Evolutionary conservation across 2,888 invertebrate genomes (phyloP), one percentile per base, ranked within the genome.

Genomic region (Lithophane semibrunnea): DNA sequence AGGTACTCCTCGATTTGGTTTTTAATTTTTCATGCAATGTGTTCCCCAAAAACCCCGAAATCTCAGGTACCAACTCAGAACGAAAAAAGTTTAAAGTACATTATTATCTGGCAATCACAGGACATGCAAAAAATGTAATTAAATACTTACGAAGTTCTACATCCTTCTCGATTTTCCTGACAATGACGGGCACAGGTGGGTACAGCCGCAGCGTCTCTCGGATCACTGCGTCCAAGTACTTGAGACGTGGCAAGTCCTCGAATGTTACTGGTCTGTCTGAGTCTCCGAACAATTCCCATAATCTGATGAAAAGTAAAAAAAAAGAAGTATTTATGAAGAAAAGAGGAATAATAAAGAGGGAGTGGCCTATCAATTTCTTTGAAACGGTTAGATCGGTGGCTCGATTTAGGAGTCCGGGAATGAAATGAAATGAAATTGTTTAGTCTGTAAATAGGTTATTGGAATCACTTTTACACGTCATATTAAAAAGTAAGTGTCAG

Each of bases 211-310:
- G 56, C 0, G 92, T 85, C 75, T 93, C 93, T 52, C 88, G 89
- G 52, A 93, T 73, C 4, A 92, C 92, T 0, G 90, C 89, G 3
- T 93, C 93, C 44, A 92, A 65, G 71, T 92, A 93, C 70, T 90
- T 88, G 0, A 92, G 84, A 3, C 79, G 88, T 10, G 84, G 80
- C 42, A 91, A 69, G 44, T 90, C 92, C 69, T 85, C 88, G 7
- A 63, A 70, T 0, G 73, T 72, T 1, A 88, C 77, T 5, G 86
- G 85, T 29, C 88, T 79, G 9, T 90, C 85, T 0, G 88, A 84
- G 12, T 89, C 80, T 12, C 90, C 90, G 16, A 92, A 89, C 0
- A 92, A 87, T 66, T 90, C 90, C n/a, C 77, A 66, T 9, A 91
- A 78, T 73, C 92, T 92, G 72, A 37, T 2, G 29, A 42, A 44